Conservation (phyloP, 2,888 invertebrate species). For the Ophioninae sp. region DNA sequence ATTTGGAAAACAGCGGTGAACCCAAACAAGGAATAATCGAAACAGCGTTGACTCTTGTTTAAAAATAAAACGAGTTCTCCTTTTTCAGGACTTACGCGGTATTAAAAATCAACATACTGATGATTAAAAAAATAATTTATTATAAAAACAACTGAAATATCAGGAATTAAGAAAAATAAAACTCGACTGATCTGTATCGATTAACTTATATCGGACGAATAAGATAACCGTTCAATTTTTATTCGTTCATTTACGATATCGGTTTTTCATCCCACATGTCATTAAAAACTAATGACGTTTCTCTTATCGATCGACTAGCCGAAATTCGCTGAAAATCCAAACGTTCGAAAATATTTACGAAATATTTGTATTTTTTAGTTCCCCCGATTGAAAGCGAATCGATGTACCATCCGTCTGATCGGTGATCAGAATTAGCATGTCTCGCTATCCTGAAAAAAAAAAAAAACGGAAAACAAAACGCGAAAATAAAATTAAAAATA, state of each 20-base stretch:
- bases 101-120: not conserved
- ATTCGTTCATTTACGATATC: not conserved
- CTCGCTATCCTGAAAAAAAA: not conserved
- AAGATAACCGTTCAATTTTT: not conserved
- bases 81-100: not conserved
- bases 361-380: not conserved
- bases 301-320: not conserved
- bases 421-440: not conserved
- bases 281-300: not conserved
- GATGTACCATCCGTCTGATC: not conserved
- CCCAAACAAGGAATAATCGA: not conserved
- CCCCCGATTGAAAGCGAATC: not conserved
- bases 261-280: not conserved
- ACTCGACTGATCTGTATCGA: not conserved
- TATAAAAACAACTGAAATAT: not conserved
- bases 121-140: not conserved
- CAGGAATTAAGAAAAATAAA: not conserved
- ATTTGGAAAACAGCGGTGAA: not conserved
- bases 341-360: not conserved
- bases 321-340: not conserved
- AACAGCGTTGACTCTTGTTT: not conserved
- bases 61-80: not conserved
- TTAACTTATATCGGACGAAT: not conserved
- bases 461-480: not conserved
- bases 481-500: too few species aligned